Evolutionary conservation across 2,113 vertebrate genomes (phyloP).

Genomic region (Tenebrosternarchus preto): DNA sequence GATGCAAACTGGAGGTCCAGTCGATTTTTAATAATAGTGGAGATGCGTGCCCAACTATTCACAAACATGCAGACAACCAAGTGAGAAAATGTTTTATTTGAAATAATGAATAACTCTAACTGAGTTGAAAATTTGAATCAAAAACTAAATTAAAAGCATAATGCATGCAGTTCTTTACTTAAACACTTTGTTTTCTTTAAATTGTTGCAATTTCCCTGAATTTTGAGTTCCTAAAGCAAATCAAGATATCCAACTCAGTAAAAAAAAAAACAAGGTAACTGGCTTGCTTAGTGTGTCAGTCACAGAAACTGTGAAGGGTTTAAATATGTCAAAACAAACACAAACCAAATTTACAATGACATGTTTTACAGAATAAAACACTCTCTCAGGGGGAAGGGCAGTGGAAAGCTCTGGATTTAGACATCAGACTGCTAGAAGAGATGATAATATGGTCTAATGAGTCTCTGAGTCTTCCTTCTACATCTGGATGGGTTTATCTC

Average conservation of each 20-base stretch:
- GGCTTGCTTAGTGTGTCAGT: too few relatives aligned
- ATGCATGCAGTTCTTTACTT: too few relatives aligned
- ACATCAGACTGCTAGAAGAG: neutral
- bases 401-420: neutral
- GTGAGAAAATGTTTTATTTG: too few relatives aligned
- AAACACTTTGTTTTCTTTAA: too few relatives aligned
- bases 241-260: too few relatives aligned
- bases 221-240: too few relatives aligned
- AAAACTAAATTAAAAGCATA: too few relatives aligned
- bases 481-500: constrained; percentile 35
- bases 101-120: too few relatives aligned
- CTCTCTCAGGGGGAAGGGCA: neutral
- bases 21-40: constrained; percentile 56
- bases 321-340: neutral
- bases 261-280: too few relatives aligned
- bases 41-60: constrained; percentile 54
- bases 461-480: neutral
- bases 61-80: constrained; percentile 33
- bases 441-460: neutral
- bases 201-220: too few relatives aligned
- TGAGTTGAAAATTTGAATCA: too few relatives aligned
- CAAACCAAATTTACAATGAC: neutral
- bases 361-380: neutral
- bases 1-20: constrained; percentile 53
- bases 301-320: neutral